Base-by-base conservation (phyloP, 30 jellyfish, hydroid and myxozoan species). In the Chrysaora quinquecirrha region DNA sequence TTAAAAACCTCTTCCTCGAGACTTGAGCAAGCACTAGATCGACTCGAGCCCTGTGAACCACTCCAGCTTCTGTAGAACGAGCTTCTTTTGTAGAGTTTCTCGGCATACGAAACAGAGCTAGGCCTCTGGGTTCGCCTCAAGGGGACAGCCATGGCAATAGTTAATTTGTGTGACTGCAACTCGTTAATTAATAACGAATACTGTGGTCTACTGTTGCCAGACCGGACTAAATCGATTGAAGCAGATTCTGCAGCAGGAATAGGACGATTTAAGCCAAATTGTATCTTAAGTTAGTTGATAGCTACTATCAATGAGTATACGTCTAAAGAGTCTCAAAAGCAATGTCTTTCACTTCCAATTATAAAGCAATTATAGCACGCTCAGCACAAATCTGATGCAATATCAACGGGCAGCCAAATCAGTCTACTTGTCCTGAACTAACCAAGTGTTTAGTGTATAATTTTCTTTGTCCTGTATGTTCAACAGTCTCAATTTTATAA, bases 31-130 rank as follows among this genome's bases (percentile, higher is more conserved):
- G 65, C 29, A 69, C 81, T 69, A 31, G 81, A 69, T 32, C 54
- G 81, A 25, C 81, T 69, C 23, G 81, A 18, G 64, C 72, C 47
- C 14, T 46, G 70, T 16, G 91, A 81, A 25, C 62, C 62, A 23
- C 85, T 81, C 91, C 91, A 81, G 43, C 50, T 64, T 66, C 91
- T 73, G 43, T 81, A 81, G 73, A 81, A 48, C 38, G 91, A 81
- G 78, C 91, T 81, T 35, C 91, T 50, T 47, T 81, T 81, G 29
- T 81, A 81, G 24, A 81, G 77, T 30, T 70, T 68, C 48, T 81
- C 91, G 1, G 91, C 91, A 69, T 66, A 81, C 21, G 81, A 30
- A 0, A 48, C 85, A 67, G 85, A 81, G 22, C 64, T 69, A 1
- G 66, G 23, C 48, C 46, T 18, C 34, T 30, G 21, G 1, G 52